A percentile compares a stretch with the other conserved stretches of the same genome.
Evolutionary conservation across 2,113 vertebrate species (phyloP).

Genomic region (Odontophorus gujanensis): DNA sequence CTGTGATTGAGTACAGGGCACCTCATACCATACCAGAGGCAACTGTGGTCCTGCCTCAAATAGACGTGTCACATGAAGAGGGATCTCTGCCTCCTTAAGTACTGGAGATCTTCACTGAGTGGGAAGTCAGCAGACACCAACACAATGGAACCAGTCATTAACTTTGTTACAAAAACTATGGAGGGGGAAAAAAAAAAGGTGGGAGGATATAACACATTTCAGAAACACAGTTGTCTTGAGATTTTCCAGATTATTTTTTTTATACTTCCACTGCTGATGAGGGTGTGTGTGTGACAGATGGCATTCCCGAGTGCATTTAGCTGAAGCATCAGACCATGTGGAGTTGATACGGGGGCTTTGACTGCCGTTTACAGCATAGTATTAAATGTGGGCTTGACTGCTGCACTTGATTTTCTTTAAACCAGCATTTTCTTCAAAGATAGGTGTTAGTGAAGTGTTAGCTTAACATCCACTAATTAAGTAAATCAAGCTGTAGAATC

Average conservation of each 20-base stretch:
- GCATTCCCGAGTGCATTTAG: not conserved
- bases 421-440: not conserved
- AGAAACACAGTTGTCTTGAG: not conserved
- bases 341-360: not conserved
- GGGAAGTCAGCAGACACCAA: too few species aligned
- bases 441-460: not conserved
- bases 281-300: not conserved
- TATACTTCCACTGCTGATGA: not conserved
- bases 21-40: too few species aligned
- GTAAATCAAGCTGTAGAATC: not conserved
- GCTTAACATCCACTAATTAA: not conserved
- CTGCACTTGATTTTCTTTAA: not conserved
- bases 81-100: too few species aligned
- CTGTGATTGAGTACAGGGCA: too few species aligned
- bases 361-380: not conserved
- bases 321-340: not conserved
- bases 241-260: not conserved
- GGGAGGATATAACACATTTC: not conserved
- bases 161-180: too few species aligned
- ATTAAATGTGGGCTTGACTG: not conserved
- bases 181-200: too few species aligned
- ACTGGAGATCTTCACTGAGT: too few species aligned
- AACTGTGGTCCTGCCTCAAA: too few species aligned
- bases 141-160: too few species aligned
- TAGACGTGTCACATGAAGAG: too few species aligned